Conservation (phyloP, 2,888 invertebrate species). For the Hartigia nigra region DNA sequence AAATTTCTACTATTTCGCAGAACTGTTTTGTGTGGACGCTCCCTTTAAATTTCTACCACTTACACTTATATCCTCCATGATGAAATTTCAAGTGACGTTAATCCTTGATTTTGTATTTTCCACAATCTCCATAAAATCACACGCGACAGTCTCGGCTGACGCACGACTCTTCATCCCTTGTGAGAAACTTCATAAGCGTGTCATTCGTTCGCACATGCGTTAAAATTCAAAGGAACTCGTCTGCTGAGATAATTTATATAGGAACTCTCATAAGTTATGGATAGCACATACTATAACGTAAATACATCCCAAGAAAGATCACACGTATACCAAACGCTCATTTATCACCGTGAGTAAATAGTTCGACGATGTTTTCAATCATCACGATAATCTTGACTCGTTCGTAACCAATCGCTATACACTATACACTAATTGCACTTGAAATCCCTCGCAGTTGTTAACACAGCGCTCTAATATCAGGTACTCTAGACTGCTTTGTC, state of each 20-base stretch:
- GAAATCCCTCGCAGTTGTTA: not conserved
- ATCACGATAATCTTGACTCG: not conserved
- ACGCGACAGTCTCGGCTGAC: constrained; percentile 9
- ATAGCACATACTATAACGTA: not conserved
- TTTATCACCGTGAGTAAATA: not conserved
- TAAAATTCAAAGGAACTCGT: not conserved
- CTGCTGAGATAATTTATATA: not conserved
- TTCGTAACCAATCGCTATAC: not conserved
- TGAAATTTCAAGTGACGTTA: constrained; percentile 39
- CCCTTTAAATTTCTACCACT: constrained; percentile 37
- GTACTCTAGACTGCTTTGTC: constrained; percentile 9
- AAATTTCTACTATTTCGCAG: not conserved
- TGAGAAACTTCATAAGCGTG: not conserved
- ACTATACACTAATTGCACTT: not conserved
- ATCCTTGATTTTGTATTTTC: not conserved
- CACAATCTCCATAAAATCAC: constrained; percentile 8
- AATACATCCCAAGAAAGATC: not conserved
- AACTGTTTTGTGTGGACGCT: not conserved
- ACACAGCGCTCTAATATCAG: not conserved
- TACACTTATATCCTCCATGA: constrained; percentile 61
- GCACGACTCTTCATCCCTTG: not conserved
- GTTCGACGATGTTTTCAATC: not conserved
- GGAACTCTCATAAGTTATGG: not conserved
- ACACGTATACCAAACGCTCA: not conserved
- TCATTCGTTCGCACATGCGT: not conserved